Evolutionary conservation across 1,140 invertebrate genomes (phyloP).

Genomic region (Aporrectodea caliginosa): DNA sequence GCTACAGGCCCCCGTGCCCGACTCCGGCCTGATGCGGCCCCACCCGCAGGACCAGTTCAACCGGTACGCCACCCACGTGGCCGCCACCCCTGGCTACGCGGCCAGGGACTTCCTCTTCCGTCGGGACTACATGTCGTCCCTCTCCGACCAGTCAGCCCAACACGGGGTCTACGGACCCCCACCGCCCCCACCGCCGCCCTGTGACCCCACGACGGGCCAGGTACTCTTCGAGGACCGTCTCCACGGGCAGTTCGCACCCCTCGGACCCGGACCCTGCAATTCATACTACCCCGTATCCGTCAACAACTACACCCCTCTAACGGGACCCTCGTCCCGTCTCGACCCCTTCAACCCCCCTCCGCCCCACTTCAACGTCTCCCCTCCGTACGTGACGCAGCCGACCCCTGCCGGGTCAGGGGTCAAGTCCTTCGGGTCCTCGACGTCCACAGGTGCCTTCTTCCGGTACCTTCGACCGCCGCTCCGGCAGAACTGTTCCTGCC

Average conservation of each 20-base stretch:
- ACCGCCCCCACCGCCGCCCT: not conserved
- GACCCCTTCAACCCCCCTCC: not conserved
- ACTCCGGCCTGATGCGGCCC: not conserved
- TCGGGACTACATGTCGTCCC: not conserved
- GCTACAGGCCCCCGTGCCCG: not conserved
- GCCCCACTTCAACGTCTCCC: not conserved
- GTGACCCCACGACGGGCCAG: not conserved
- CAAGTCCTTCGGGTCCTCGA: slow-evolving; percentile 22
- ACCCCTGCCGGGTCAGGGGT: not conserved
- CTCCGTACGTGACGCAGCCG: not conserved
- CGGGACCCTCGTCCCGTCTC: not conserved
- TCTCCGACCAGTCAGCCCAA: not conserved
- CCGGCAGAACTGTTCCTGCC: slow-evolving; percentile 33
- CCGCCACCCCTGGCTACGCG: not conserved
- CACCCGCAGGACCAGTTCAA: not conserved
- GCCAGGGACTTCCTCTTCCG: not conserved
- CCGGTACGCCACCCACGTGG: not conserved
- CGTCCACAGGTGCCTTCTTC: slow-evolving; percentile 33
- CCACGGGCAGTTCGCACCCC: not conserved
- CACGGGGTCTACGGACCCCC: slow-evolving; percentile 34
- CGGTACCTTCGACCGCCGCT: slow-evolving; percentile 10
- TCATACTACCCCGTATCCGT: not conserved
- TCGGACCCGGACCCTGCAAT: not conserved
- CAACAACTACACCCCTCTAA: not conserved
- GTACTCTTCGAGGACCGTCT: not conserved